Conservation (phyloP, 2,888 invertebrate species). For the Orthosia gracilis region DNA sequence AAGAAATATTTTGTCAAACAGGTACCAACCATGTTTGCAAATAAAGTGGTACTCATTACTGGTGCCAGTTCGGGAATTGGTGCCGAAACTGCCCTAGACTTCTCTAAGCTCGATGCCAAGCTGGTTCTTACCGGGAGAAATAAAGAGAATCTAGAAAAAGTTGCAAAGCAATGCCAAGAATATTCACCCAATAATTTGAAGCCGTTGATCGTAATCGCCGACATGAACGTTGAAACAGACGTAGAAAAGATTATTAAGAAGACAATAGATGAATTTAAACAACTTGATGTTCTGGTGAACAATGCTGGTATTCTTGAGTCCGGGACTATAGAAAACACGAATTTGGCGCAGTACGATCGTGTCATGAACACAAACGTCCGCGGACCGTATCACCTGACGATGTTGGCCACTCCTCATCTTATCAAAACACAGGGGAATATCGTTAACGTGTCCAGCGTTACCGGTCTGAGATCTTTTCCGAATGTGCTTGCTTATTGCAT, state of each 20-base stretch:
- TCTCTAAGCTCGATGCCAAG: conserved; percentile 92
- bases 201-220: conserved; percentile 92
- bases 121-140: conserved; percentile 94
- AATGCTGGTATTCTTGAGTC: conserved; percentile 96
- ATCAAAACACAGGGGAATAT: conserved; percentile 95
- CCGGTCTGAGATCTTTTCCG: conserved; percentile 96
- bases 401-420: conserved; percentile 96
- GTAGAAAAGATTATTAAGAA: conserved; percentile 92
- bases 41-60: conserved; percentile 92
- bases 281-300: conserved; percentile 95
- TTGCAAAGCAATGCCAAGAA: conserved; percentile 91
- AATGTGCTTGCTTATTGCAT: conserved; percentile 97
- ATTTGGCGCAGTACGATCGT: conserved; percentile 95
- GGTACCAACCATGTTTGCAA: conserved; percentile 84
- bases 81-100: conserved; percentile 93
- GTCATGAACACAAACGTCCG: conserved; percentile 97
- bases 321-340: conserved; percentile 96
- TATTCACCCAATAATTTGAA: conserved; percentile 79
- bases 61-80: conserved; percentile 95
- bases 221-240: conserved; percentile 93
- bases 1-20: conserved; percentile 66
- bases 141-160: conserved; percentile 92
- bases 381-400: conserved; percentile 94
- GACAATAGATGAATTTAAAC: conserved; percentile 93
- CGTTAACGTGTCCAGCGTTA: conserved; percentile 98